Evolutionary conservation across 2,797 vertebrate species (phyloP), one percentile per base, ranked within the genome.

Genomic region (Silurus aristotelis): DNA sequence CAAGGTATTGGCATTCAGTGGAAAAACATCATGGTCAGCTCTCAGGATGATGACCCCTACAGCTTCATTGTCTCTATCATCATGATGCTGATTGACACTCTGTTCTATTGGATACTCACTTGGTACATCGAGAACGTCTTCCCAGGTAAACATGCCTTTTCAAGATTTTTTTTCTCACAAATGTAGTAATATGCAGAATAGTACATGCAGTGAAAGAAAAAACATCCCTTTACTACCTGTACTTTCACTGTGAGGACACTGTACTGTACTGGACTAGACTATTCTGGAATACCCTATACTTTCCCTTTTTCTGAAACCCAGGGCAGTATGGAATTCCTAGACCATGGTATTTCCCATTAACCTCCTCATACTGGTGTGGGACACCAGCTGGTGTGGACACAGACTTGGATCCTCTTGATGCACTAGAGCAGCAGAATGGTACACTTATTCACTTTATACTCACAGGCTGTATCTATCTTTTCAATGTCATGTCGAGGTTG

Each of bases 71-170:
- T 96, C 1, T 97, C 98, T 0, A 94, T 97, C n/a, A 58, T 93
- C 87, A 98, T 99, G 96, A 98, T 99, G 98, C 92, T 99, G 7
- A 87, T 96, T 0, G 98, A 99, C n/a, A 90, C 96, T 0, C 85
- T 94, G 48, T 72, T 99, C 0, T 98, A 99, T 83, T 97, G 96
- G 84, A 84, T 96, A 31, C 95, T 99, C 93, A 99, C 98, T 0
- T 99, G 98, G 97, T 99, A 99, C 94, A 97, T 98, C 13, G 98
- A 99, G 90, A 96, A 97, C 1, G 96, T 99, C 87, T 99, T 97
- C 84, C 98, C 98, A 97, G 98, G 98, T 99, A 93, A 55, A n/a
- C 12, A 15, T 3, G 19, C 10, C 20, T 72, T 14, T 25, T 52
- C 19, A 31, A 64, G 22, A 48, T 31, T 31, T 31, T 31, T 31